Evolutionary conservation across 2,113 vertebrate genomes (phyloP).

Genomic region (Stegastes partitus): DNA sequence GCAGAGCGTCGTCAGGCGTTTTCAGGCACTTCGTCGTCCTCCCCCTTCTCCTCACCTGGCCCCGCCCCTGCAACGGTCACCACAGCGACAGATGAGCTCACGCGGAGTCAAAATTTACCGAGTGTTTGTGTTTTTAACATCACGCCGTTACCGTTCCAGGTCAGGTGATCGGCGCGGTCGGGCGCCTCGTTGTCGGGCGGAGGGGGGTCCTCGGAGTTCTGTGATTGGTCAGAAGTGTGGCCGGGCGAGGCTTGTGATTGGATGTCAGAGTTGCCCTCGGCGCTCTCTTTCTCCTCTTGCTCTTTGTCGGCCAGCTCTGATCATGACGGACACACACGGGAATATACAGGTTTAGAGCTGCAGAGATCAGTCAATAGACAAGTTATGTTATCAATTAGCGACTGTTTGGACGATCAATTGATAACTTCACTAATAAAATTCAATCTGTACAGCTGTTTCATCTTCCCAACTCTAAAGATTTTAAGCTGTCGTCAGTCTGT

Average conservation of each 20-base stretch:
- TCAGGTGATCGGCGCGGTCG: conserved; percentile 49
- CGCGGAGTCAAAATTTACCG: no score
- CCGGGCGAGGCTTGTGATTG: conserved; percentile 41
- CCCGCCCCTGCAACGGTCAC: conserved; percentile 66
- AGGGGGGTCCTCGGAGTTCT: conserved; percentile 17
- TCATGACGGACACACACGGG: conserved; percentile 5
- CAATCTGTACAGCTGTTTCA: no score
- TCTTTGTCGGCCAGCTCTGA: conserved; percentile 77
- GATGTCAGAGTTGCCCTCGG: conserved; percentile 12
- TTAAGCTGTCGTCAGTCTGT: no score
- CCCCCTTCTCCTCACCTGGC: conserved; percentile 34
- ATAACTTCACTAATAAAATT: no score
- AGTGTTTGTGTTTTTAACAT: fast-evolving
- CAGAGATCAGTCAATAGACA: not conserved
- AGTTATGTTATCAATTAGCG: no score
- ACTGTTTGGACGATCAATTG: no score
- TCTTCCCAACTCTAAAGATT: no score
- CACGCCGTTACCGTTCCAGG: conserved; percentile 70
- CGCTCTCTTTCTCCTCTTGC: conserved; percentile 50
- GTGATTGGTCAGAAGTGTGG: conserved; percentile 46
- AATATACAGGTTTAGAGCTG: not conserved
- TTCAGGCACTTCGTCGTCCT: conserved; percentile 64
- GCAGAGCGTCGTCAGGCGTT: conserved; percentile 58
- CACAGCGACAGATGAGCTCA: conserved; percentile 39
- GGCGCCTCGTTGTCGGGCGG: conserved; percentile 16